phyloP scores from a whole-genome alignment of 2,888 invertebrate genomes.

The Notodonta ziczac region DNA sequence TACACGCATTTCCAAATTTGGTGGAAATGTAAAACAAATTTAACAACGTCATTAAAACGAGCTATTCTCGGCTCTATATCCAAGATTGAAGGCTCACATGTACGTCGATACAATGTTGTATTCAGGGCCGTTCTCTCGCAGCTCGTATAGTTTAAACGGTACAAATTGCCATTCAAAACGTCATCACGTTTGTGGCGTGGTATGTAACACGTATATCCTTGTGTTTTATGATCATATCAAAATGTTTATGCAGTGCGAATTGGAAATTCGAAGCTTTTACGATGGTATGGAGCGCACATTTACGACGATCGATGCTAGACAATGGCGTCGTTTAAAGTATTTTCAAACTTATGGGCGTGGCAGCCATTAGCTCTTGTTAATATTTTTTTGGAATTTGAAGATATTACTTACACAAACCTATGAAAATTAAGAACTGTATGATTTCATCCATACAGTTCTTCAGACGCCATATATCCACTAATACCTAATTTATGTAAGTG shows the following conservation, averaged over 20 bases:
- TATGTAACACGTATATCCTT: slow-evolving; percentile 45
- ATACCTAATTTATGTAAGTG: too few relatives aligned
- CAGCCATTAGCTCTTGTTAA: background rate
- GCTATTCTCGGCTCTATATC: slow-evolving; percentile 38
- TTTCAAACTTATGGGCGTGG: background rate
- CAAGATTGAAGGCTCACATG: slow-evolving; percentile 33
- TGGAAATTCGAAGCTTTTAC: slow-evolving; percentile 28
- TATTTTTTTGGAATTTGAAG: background rate
- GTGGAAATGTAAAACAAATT: slow-evolving; percentile 37
- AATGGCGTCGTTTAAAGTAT: background rate
- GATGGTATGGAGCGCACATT: slow-evolving; percentile 5
- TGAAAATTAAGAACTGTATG: too few relatives aligned
- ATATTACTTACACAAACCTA: too few relatives aligned
- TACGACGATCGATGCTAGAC: slow-evolving; percentile 1
- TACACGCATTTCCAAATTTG: slow-evolving; percentile 19
- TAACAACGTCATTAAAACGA: slow-evolving; percentile 32
- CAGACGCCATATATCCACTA: too few relatives aligned
- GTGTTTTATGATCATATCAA: slow-evolving; percentile 52
- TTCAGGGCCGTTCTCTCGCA: slow-evolving; percentile 33
- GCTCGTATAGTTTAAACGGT: slow-evolving; percentile 56
- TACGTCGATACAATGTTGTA: slow-evolving; percentile 39
- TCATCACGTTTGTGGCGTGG: slow-evolving; percentile 59
- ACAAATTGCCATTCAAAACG: slow-evolving; percentile 66
- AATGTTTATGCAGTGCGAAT: slow-evolving; percentile 49
- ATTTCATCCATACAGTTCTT: too few relatives aligned